Conservation (phyloP, 2,113 vertebrate genomes). For the Microtus oregoni region DNA sequence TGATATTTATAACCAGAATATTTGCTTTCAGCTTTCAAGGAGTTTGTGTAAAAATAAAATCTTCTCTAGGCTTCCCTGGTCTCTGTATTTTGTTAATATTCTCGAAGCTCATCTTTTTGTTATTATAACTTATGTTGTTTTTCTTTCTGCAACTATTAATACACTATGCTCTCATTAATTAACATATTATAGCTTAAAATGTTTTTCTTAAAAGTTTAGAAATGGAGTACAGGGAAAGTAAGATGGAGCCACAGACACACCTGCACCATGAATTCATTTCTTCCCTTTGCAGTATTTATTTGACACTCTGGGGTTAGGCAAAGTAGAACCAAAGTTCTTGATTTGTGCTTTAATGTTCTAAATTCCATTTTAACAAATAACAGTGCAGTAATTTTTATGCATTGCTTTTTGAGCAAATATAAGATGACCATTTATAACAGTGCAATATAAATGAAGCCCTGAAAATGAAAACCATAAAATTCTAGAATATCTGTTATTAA, state of each 20-base stretch:
- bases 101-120: not conserved
- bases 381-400: slow-evolving; percentile 38
- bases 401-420: slow-evolving; percentile 66
- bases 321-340: slow-evolving; percentile 3
- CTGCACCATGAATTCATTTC: not conserved
- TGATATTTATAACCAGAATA: not conserved
- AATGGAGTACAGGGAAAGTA: not conserved
- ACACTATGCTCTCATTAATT: slow-evolving; percentile 38
- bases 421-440: slow-evolving; percentile 58
- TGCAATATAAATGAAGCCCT: slow-evolving; percentile 44
- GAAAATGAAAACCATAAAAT: slow-evolving; percentile 70
- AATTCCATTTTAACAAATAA: slow-evolving; percentile 70
- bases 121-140: not conserved
- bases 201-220: slow-evolving; percentile 57
- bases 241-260: not conserved
- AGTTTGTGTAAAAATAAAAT: not conserved
- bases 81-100: slow-evolving; percentile 30
- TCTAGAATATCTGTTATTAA: slow-evolving; percentile 63
- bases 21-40: slow-evolving; percentile 17
- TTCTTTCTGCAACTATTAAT: slow-evolving; percentile 21
- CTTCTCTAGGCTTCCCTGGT: not conserved
- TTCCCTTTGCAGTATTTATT: not conserved
- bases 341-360: slow-evolving; percentile 57
- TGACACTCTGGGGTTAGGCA: not conserved
- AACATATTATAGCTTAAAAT: slow-evolving; percentile 59